A percentile compares a stretch with the other conserved stretches of the same genome.
Conservation (phyloP, 2,113 vertebrate genomes). For the Isichthys henryi region DNA sequence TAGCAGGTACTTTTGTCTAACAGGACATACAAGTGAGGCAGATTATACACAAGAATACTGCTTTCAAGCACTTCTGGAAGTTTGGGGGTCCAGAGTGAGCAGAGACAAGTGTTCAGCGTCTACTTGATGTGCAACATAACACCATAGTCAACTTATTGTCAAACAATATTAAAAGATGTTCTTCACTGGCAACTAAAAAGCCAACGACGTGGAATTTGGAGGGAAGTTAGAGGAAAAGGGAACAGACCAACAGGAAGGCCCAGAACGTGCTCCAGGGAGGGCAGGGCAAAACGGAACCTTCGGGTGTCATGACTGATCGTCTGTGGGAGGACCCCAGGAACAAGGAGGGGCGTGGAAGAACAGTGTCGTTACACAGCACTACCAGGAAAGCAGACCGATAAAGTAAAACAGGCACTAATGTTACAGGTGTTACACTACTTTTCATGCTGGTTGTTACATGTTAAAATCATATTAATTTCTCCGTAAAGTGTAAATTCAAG, state of each 20-base stretch:
- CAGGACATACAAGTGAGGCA: not conserved
- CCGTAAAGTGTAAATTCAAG: not conserved
- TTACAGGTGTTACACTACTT: not conserved
- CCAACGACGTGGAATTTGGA: not conserved
- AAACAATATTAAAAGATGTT: not conserved
- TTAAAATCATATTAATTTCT: not conserved
- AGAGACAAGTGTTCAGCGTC: not conserved
- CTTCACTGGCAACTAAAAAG: not conserved
- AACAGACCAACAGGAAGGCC: slow-evolving; percentile 61
- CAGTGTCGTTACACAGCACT: not conserved
- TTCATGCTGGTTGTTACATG: not conserved
- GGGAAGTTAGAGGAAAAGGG: not conserved
- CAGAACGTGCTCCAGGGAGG: slow-evolving; percentile 51
- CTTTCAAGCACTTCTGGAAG: not conserved
- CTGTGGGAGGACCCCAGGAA: slow-evolving; percentile 35
- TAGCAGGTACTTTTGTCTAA: not conserved
- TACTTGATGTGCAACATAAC: not conserved
- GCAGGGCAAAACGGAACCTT: slow-evolving; percentile 61
- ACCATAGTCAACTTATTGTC: not conserved
- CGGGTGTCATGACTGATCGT: slow-evolving; percentile 59
- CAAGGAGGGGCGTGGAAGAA: not conserved
- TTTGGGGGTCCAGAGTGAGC: not conserved
- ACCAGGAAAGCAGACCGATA: not conserved
- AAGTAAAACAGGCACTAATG: not conserved
- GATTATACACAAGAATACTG: not conserved